Base-by-base conservation (phyloP, 2,113 vertebrate species). In the Chloebia gouldiae region DNA sequence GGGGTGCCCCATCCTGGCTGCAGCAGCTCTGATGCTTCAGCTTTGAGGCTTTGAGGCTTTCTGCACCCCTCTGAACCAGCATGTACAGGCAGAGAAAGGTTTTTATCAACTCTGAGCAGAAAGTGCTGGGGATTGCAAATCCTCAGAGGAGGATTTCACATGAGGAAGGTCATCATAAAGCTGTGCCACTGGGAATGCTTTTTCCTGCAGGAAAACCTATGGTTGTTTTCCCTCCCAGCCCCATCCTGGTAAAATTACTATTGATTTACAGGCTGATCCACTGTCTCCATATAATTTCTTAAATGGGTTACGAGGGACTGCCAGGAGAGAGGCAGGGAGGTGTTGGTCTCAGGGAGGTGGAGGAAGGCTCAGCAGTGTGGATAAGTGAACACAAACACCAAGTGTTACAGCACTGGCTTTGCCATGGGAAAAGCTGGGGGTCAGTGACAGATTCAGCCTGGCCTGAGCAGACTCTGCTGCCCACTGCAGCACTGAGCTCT, bases 41-140 rank as follows among this genome's bases (percentile, higher is more conserved):
- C 7, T 15, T 9, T 0, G 3, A 50, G 24, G 42, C 7, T 15
- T 9, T 0, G 3, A 50, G 24, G 7, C n/a, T 57, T 40, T 10
- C 40, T 16, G 0, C 33, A 37, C 21, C 61, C 23, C 54, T 54
- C 10, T 1, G 13, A 69, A 14, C 37, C 40, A 68, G 24, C 27
- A 44, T 33, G 7, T 3, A 6, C 20, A 27, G 39, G 24, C 19
- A 76, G 17, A 39, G 63, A 45, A 70, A 54, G 15, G 14, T 44
- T 65, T 83, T 35, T 42, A 23, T n/a, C 15, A 28, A 2, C 33
- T 25, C 63, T 31, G 49, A 81, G 30, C 53, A 54, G 39, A 30
- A 21, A 27, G 20, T 6, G 22, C 6, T 42, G 45, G 45, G 45
- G 14, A 8, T 51, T 35, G 33, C 19, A 44, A 7, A 56, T 6